phyloP scores from a whole-genome alignment of 1,140 invertebrate species.

The Pogonomyrmex californicus region DNA sequence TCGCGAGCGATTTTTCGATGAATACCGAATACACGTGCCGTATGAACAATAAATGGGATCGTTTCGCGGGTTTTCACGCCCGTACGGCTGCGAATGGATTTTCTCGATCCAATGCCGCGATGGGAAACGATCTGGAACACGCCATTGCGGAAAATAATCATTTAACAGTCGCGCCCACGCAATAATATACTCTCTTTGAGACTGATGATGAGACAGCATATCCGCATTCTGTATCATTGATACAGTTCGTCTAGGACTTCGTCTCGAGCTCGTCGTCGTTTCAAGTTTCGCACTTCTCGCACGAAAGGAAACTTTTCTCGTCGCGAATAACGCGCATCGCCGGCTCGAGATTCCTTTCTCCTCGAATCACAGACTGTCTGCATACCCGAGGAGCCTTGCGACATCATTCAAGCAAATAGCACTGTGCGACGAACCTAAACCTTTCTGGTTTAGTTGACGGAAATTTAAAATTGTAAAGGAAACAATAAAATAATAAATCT shows the following conservation, averaged over 20 bases:
- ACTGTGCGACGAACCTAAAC: not conserved
- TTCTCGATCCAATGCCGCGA: conserved; percentile 17
- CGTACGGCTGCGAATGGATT: conserved; percentile 50
- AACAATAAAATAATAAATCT: not conserved
- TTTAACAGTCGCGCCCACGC: conserved; percentile 26
- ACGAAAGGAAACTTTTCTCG: conserved; percentile 58
- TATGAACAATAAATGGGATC: conserved; percentile 57
- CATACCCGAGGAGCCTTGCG: not conserved
- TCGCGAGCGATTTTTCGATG: conserved; percentile 61
- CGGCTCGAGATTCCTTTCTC: conserved; percentile 20
- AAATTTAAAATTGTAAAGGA: not conserved
- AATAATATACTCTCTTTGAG: conserved; percentile 16
- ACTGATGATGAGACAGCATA: not conserved
- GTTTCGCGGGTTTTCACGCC: conserved; percentile 44
- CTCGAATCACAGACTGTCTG: conserved; percentile 40
- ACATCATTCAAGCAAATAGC: conserved; percentile 30
- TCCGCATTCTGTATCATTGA: conserved; percentile 13
- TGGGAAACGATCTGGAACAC: conserved; percentile 12
- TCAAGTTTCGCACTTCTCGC: conserved; percentile 49
- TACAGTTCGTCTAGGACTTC: conserved; percentile 19
- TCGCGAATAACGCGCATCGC: conserved; percentile 35
- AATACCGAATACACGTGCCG: conserved; percentile 55
- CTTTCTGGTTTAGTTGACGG: not conserved
- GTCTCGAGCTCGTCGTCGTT: conserved; percentile 25
- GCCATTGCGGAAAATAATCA: conserved; percentile 48